Base-by-base conservation (phyloP, 2,113 vertebrate species). In the Zeus faber region DNA sequence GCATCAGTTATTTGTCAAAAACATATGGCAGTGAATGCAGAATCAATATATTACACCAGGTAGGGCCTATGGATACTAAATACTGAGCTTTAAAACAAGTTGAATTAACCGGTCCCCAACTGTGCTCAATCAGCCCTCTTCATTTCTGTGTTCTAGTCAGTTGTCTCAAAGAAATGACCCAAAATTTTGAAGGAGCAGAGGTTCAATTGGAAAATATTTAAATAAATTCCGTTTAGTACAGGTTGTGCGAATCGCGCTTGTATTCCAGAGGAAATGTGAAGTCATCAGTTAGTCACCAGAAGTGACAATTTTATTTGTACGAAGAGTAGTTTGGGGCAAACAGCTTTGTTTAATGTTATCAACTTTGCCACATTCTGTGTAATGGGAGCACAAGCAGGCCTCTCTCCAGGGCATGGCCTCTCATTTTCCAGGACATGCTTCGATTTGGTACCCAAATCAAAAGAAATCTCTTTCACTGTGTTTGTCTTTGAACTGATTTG, bases 401-500 rank as follows among this genome's bases (percentile, higher is more conserved):
- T 40, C 10, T 16, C 52, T 52, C 45, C 31, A 21, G 27, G 5
- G 7, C 9, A 10, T 17, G 50, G 39, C 51, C 44, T 47, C 14
- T 3, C 37, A 6, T 3, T 4, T 5, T 5, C 14, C 9, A 5
- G 35, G n/a, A n/a, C n/a, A n/a, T n/a, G n/a, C n/a, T 14, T 5
- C 3, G 3, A 13, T n/a, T n/a, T 17, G 23, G 26, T 17, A 23
- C 68, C 58, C 8, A 25, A 47, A 13, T 59, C 52, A 46, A 20
- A 46, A 29, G 55, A 26, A 56, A 49, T n/a, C 58, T 14, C 33
- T 26, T 67, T 63, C 52, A 40, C 59, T 46, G 18, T 69, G 61
- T 82, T 74, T 76, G 59, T 64, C 58, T 68, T 59, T 24, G 54
- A 59, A 39, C 25, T 72, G 62, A 68, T 67, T 67, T 45, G 45